Conservation (phyloP, 2,888 invertebrate genomes). For the Scotopteryx bipunctaria region DNA sequence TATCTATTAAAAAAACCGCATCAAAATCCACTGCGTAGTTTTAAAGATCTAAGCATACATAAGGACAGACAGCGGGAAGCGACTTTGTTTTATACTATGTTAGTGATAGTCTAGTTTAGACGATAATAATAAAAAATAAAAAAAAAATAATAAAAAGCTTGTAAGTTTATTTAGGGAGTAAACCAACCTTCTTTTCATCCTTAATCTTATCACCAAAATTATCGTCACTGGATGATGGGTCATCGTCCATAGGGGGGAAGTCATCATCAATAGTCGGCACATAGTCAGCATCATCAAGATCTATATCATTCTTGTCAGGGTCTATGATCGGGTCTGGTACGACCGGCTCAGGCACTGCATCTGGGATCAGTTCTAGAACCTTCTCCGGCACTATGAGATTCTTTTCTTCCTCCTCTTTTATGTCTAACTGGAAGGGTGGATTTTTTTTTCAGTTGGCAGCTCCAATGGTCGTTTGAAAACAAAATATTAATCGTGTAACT, state of each 20-base stretch:
- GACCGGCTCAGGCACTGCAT: conserved; percentile 5
- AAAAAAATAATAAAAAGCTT: no score
- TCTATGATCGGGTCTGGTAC: conserved; percentile 1
- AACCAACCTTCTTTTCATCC: conserved; percentile 27
- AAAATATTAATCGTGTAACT: no score
- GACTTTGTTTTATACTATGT: no score
- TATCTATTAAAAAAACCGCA: no score
- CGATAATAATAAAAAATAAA: no score
- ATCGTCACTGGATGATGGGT: conserved; percentile 20
- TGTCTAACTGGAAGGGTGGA: conserved; percentile 20
- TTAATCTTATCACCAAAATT: conserved; percentile 24
- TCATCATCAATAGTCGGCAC: conserved; percentile 23
- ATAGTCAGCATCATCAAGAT: conserved; percentile 22
- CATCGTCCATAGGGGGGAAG: conserved; percentile 26
- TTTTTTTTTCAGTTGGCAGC: no score
- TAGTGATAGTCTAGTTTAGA: no score
- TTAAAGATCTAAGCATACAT: no score
- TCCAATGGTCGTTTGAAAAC: no score
- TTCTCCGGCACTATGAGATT: conserved; percentile 4
- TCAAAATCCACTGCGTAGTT: no score
- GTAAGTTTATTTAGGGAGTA: no score
- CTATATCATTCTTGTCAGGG: conserved; percentile 11
- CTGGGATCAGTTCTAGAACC: conserved; percentile 9
- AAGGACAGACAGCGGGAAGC: no score
- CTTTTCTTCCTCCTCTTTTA: conserved; percentile 23